Conservation (phyloP, 2,113 vertebrate species). For the Urocynchramus pylzowi region DNA sequence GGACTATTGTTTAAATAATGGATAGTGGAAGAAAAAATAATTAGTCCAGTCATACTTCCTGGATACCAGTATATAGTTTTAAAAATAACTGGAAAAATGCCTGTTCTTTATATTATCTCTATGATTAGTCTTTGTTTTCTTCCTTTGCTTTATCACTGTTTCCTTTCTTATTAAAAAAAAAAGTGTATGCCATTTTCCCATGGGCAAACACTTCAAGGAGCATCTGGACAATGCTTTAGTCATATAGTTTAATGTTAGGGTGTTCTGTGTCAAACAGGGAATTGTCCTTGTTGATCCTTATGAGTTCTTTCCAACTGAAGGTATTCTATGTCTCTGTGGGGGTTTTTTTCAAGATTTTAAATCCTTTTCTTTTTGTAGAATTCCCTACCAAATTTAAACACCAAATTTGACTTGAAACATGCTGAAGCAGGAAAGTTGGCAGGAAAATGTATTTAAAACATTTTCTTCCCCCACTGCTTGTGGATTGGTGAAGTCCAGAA, state of each 20-base stretch:
- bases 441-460: background rate
- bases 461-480: background rate
- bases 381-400: background rate
- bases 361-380: background rate
- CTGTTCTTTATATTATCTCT: background rate
- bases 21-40: background rate
- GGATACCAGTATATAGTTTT: background rate
- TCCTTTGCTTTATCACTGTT: slow-evolving; percentile 10
- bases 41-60: background rate
- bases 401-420: background rate
- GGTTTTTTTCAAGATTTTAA: background rate
- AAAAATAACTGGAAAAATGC: background rate
- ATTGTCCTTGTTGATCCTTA: background rate
- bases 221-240: background rate
- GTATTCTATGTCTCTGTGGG: background rate
- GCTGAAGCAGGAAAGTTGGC: background rate
- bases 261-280: background rate
- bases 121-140: background rate
- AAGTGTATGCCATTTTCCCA: background rate
- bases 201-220: background rate
- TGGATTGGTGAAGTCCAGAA: background rate
- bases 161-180: background rate
- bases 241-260: background rate
- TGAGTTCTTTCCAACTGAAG: background rate
- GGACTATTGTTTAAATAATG: slow-evolving; percentile 1